Conservation (phyloP, 2,888 invertebrate genomes). For the Alviniconcha strummeri region DNA sequence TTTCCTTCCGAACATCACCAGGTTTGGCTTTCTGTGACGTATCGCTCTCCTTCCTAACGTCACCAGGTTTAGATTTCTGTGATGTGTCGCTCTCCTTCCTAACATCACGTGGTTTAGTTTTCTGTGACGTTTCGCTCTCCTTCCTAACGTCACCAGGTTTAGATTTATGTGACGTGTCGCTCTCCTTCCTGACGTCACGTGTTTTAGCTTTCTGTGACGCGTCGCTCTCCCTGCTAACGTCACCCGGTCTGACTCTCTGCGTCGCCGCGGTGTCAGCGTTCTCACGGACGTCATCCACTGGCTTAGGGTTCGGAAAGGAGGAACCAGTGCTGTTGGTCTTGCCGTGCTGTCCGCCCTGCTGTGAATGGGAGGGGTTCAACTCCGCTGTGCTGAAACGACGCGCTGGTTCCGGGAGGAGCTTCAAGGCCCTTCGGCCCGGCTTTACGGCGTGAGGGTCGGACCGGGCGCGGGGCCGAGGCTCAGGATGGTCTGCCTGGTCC, state of each 20-base stretch:
- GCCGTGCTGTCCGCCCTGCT: too few relatives aligned
- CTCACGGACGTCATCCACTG: background rate
- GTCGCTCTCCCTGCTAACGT: background rate
- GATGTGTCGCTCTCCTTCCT: background rate
- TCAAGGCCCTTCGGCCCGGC: background rate
- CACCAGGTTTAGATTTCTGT: background rate
- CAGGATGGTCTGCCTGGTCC: background rate
- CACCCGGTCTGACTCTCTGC: background rate
- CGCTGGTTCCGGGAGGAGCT: background rate
- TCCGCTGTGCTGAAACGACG: background rate
- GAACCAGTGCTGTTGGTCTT: too few relatives aligned
- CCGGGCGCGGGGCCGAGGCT: slow-evolving; percentile 6
- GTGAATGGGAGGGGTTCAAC: too few relatives aligned
- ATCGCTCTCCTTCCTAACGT: background rate
- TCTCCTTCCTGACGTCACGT: background rate
- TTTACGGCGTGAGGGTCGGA: slow-evolving; percentile 16
- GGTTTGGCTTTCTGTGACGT: background rate
- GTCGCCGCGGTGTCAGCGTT: background rate
- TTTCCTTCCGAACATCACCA: background rate
- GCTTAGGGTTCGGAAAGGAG: too few relatives aligned
- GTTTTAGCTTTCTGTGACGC: background rate
- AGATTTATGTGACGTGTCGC: background rate
- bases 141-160: background rate
- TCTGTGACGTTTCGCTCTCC: background rate
- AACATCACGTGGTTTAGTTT: background rate